phyloP scores from a whole-genome alignment of 2,113 vertebrate genomes.

The Numida meleagris region DNA sequence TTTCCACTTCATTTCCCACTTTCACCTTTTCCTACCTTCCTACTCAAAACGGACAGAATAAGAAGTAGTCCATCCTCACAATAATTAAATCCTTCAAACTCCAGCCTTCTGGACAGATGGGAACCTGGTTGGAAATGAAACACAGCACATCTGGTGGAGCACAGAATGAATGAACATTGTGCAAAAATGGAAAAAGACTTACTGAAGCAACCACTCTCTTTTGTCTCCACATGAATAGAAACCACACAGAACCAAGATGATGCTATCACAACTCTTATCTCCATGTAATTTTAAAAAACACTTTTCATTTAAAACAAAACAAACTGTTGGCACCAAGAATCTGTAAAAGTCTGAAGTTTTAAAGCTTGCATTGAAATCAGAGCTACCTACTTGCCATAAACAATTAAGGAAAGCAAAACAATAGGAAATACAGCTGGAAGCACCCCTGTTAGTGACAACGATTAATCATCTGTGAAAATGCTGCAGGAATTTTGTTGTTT shows the following conservation, averaged over 20 bases:
- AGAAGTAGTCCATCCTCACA: slow-evolving; percentile 9
- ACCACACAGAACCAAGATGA: slow-evolving; percentile 40
- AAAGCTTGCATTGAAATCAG: background rate
- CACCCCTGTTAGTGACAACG: background rate
- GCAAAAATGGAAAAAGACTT: slow-evolving; percentile 28
- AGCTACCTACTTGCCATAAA: slow-evolving; percentile 31
- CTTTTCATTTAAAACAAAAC: background rate
- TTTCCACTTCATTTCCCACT: background rate
- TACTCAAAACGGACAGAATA: slow-evolving; percentile 7
- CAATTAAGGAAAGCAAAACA: slow-evolving; percentile 26
- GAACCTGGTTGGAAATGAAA: slow-evolving; percentile 62
- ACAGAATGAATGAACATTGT: slow-evolving; percentile 33
- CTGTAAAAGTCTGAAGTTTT: background rate
- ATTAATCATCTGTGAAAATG: slow-evolving; percentile 37
- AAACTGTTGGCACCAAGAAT: background rate
- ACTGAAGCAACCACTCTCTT: slow-evolving; percentile 47
- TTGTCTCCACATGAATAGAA: slow-evolving; percentile 47
- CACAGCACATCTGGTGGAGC: slow-evolving; percentile 38
- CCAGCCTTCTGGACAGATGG: slow-evolving; percentile 59
- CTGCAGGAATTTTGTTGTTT: background rate
- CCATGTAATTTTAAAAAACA: slow-evolving; percentile 15
- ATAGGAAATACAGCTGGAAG: slow-evolving; percentile 20
- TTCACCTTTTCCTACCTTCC: slow-evolving; percentile 3
- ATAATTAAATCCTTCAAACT: slow-evolving; percentile 47
- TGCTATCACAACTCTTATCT: slow-evolving; percentile 20